Evolutionary conservation across 1,140 invertebrate species (phyloP), one percentile per base, ranked within the genome.

Genomic region (Harlomillsia oculata): DNA sequence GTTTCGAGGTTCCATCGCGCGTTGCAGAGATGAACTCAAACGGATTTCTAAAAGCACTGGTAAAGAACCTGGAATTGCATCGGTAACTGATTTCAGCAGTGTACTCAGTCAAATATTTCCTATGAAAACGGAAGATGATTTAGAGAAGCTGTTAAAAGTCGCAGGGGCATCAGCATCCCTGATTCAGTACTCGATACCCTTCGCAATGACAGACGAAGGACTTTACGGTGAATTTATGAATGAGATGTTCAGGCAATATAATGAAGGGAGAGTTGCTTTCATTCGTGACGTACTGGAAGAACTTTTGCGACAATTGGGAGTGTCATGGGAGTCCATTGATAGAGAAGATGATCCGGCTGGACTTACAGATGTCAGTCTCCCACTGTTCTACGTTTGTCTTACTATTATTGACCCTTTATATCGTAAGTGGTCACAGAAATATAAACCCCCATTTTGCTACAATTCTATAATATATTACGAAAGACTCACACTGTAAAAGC

Each of bases 141-240:
- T 59, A 8, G 18, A 41, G 4, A 21, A 23, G 9, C 11, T 62
- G 2, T 4, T 18, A 5, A 32, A 21, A 14, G 52, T 52, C 0
- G 56, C 56, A 21, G 52, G 51, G 2, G 52, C 26, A 23, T 5
- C 36, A 11, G 25, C 57, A 5, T 54, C 44, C 9, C 1, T 23
- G 0, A 44, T 54, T 16, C 48, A 49, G 36, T 60, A 49, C 45
- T 21, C 30, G 13, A 41, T 25, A n/a, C 50, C 54, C 37, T 54
- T 60, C 44, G 44, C 36, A 9, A 54, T 54, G 40, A 52, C 49
- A 18, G 60, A 58, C 20, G 56, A 62, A 20, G 56, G 56, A 23
- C 34, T 46, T 1, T 30, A 29, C 8, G 52, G 60, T 9, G 51
- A 34, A 5, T 62, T 62, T 49, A 21, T 59, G 0, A 52, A 59